A percentile compares a stretch with the other conserved stretches of the same genome.
Evolutionary conservation across 2,113 vertebrate genomes (phyloP).

Genomic region (Phyllopteryx taeniolatus): DNA sequence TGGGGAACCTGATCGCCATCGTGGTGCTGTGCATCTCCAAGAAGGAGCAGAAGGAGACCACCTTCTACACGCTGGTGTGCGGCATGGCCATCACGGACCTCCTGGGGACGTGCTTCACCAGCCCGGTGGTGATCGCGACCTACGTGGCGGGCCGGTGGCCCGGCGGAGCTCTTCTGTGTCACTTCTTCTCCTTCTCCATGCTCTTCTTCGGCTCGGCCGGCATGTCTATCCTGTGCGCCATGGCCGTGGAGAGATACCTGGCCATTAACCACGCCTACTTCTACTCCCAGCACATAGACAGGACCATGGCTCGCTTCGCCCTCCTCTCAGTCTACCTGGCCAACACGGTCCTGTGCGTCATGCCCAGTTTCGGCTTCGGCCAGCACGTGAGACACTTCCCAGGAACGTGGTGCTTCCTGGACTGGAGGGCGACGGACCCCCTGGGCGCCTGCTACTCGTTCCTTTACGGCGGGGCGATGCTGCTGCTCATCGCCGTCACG

Average conservation of each 20-base stretch:
- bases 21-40: slow-evolving; percentile 76
- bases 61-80: slow-evolving; percentile 79
- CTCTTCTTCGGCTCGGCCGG: slow-evolving; percentile 79
- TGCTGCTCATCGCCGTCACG: slow-evolving; percentile 70
- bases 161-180: slow-evolving; percentile 72
- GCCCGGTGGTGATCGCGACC: slow-evolving; percentile 78
- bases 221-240: slow-evolving; percentile 78
- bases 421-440: slow-evolving; percentile 72
- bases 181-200: slow-evolving; percentile 82
- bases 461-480: slow-evolving; percentile 75
- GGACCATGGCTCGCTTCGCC: slow-evolving; percentile 68
- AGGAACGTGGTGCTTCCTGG: slow-evolving; percentile 78
- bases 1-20: slow-evolving; percentile 78
- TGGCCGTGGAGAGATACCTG: slow-evolving; percentile 79
- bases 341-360: slow-evolving; percentile 69
- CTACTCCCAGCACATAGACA: slow-evolving; percentile 75
- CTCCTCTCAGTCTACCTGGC: slow-evolving; percentile 67
- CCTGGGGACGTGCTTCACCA: slow-evolving; percentile 79
- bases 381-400: slow-evolving; percentile 71
- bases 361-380: slow-evolving; percentile 78
- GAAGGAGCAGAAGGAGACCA: slow-evolving; percentile 78
- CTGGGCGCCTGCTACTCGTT: slow-evolving; percentile 72
- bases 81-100: slow-evolving; percentile 81
- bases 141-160: slow-evolving; percentile 74
- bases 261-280: slow-evolving; percentile 80